Evolutionary conservation across 2,888 invertebrate species (phyloP), one percentile per base, ranked within the genome.

Genomic region (Dasysyrphus tricinctus): DNA sequence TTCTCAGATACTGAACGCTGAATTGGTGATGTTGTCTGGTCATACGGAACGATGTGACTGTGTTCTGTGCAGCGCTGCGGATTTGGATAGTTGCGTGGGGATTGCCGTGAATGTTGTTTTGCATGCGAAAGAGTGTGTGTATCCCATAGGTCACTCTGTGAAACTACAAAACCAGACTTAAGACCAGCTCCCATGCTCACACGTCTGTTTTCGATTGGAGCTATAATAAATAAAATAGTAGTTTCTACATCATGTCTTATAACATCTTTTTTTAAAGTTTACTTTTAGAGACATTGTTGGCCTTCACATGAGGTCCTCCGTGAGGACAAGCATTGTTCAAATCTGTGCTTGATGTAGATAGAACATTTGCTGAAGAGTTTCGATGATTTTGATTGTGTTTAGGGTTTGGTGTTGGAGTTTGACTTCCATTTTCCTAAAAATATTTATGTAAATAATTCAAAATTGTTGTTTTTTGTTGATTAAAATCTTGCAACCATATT

Each of bases 141-240:
- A 88, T 95, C 95, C 95, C 95, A 95, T n/a, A 95, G 91, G 89
- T 95, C 95, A 89, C 95, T 95, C 90, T 95, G 95, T 1, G 95
- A 95, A 6, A 95, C 95, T 69, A 95, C 94, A 89, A 94, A 95
- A 88, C 94, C 94, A 75, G 94, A 94, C 88, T 93, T 93, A 7
- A 92, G 89, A 16, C 90, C 90, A 51, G 91, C 89, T 39, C 92
- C 91, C 90, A 91, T 91, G 86, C 91, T 92, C 8, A 92, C 90
- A 34, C 93, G 91, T 16, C 92, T 90, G 80, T 91, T 90, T 59
- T 92, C 92, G 19, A 87, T 78, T 29, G 91, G 90, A 47, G 91
- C 91, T 91, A 39, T 88, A 73, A 86, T 16, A 6, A 47, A 70
- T 9, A 5, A 39, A 34, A 47, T 24, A 51, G 9, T 5, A 42